Conservation (phyloP, 2,113 vertebrate genomes). For the Shinisaurus crocodilurus region DNA sequence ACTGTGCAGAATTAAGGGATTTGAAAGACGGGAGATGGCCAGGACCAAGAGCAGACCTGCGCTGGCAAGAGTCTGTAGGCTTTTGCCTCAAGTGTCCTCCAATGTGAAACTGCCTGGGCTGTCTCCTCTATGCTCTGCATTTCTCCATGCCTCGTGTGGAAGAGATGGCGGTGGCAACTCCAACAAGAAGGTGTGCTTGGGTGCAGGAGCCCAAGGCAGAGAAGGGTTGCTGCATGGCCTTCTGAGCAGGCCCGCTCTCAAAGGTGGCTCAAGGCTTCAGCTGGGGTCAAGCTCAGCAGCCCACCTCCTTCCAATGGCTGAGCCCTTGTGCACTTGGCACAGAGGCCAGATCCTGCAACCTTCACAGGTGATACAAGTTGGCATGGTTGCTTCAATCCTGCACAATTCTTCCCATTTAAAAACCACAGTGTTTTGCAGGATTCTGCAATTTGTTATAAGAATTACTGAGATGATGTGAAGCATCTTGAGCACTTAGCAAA, state of each 20-base stretch:
- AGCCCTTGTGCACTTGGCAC: not conserved
- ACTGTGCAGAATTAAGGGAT: not conserved
- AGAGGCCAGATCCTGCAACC: not conserved
- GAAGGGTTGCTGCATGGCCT: not conserved
- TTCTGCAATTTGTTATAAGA: not conserved
- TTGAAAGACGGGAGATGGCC: not conserved
- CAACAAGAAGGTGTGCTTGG: not conserved
- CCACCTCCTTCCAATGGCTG: not conserved
- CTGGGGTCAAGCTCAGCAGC: not conserved
- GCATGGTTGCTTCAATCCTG: no score
- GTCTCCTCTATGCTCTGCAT: no score
- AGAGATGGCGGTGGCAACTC: not conserved
- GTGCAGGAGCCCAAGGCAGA: not conserved
- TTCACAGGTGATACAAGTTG: not conserved
- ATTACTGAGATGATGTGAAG: not conserved
- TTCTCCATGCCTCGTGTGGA: not conserved
- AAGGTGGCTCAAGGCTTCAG: not conserved
- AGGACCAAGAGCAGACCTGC: not conserved
- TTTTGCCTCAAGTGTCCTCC: not conserved
- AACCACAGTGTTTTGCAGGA: no score
- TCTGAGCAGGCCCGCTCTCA: not conserved
- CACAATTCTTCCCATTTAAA: not conserved
- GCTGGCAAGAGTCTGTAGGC: not conserved
- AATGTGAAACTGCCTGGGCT: not conserved
- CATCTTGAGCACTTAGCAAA: not conserved